Conservation (phyloP, 2,888 invertebrate species). For the Orchestes rusci region DNA sequence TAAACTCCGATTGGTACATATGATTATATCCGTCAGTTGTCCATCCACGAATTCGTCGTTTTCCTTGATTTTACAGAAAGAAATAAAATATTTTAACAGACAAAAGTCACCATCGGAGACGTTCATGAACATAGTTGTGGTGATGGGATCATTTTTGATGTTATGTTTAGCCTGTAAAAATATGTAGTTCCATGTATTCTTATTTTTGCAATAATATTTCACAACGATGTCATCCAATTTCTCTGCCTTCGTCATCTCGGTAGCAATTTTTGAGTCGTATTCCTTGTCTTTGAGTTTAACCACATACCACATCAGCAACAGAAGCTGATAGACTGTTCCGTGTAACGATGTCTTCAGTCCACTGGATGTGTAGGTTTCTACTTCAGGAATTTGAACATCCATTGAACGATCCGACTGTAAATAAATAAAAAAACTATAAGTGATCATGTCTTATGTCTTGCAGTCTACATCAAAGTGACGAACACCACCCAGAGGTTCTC, state of each 20-base stretch:
- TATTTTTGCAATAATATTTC: conserved; percentile 5
- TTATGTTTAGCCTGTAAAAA: conserved; percentile 24
- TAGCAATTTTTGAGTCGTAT: conserved; percentile 12
- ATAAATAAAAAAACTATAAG: too few relatives aligned
- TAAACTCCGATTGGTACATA: conserved; percentile 26
- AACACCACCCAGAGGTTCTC: too few relatives aligned
- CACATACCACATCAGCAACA: conserved; percentile 14
- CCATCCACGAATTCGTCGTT: conserved; percentile 10
- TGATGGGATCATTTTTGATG: conserved; percentile 10
- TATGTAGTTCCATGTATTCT: conserved; percentile 9
- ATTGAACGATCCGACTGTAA: too few relatives aligned
- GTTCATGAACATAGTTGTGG: conserved; percentile 7
- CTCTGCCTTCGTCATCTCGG: conserved; percentile 22
- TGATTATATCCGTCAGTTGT: conserved; percentile 13
- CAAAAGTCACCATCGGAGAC: conserved; percentile 10
- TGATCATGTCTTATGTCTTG: too few relatives aligned
- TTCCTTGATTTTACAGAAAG: conserved; percentile 20
- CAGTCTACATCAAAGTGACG: too few relatives aligned
- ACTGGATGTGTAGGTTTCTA: conserved; percentile 1
- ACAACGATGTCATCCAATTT: conserved; percentile 24
- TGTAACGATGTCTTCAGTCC: conserved; percentile 14
- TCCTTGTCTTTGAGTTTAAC: conserved; percentile 5
- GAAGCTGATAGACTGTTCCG: conserved; percentile 13
- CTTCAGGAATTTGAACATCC: too few relatives aligned
- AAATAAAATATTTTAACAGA: conserved; percentile 22